Evolutionary conservation across 1,140 invertebrate species (phyloP).

Genomic region (Ericerus pela): DNA sequence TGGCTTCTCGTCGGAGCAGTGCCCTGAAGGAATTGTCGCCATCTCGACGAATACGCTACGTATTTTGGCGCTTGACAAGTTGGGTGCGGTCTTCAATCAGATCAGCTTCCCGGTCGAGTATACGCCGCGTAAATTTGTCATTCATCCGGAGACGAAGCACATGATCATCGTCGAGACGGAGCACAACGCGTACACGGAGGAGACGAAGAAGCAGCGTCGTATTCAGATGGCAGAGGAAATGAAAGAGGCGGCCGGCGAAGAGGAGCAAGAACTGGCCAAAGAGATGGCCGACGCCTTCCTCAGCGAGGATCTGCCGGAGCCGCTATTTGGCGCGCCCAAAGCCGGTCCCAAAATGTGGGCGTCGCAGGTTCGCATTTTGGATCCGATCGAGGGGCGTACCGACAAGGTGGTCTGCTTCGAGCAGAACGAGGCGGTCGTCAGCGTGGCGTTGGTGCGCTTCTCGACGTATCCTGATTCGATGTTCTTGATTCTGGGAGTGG

Average conservation of each 20-base stretch:
- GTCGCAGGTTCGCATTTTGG: constrained; percentile 78
- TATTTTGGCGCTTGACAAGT: constrained; percentile 94
- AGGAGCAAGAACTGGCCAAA: constrained; percentile 83
- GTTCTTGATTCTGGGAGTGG: constrained; percentile 73
- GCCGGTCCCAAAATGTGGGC: constrained; percentile 95
- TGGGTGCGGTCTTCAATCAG: constrained; percentile 98
- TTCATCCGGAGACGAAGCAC: constrained; percentile 85
- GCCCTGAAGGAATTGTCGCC: constrained; percentile 97
- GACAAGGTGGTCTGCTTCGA: constrained; percentile 67
- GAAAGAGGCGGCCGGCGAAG: constrained; percentile 87
- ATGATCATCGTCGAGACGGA: constrained; percentile 91
- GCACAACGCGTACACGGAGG: constrained; percentile 96
- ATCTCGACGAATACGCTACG: constrained; percentile 94
- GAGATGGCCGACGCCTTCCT: constrained; percentile 96
- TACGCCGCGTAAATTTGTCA: constrained; percentile 88
- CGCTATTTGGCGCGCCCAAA: constrained; percentile 87
- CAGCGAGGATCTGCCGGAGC: constrained; percentile 85
- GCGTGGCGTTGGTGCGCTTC: constrained; percentile 57
- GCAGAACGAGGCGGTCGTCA: constrained; percentile 92
- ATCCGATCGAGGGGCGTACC: constrained; percentile 71
- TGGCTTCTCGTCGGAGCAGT: constrained; percentile 96
- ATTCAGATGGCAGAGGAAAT: constrained; percentile 75
- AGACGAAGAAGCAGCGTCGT: constrained; percentile 83
- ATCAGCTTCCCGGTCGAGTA: constrained; percentile 80
- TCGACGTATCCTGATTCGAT: constrained; percentile 49